Evolutionary conservation across 2,113 vertebrate genomes (phyloP).

Genomic region (Chionis minor): DNA sequence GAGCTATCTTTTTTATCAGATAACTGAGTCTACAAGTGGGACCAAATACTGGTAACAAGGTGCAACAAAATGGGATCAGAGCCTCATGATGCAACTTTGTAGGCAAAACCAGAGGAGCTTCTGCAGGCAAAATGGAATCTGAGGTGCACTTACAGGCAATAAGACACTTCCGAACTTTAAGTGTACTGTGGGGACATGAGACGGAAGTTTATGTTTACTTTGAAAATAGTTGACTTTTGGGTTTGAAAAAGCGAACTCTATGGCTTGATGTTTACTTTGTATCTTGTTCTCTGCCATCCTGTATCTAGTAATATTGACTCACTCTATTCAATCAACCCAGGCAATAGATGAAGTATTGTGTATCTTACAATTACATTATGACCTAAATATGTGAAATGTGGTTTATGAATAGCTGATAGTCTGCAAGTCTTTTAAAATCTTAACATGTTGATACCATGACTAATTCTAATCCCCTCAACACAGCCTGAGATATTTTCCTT

Average conservation of each 20-base stretch:
- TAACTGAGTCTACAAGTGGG: neutral
- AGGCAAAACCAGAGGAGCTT: neutral
- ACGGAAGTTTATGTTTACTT: neutral
- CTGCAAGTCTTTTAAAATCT: slow-evolving; percentile 50
- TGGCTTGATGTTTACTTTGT: slow-evolving; percentile 24
- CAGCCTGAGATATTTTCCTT: slow-evolving; percentile 32
- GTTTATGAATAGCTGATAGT: slow-evolving; percentile 65
- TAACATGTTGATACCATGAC: slow-evolving; percentile 35
- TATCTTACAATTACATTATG: slow-evolving; percentile 51
- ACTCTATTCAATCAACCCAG: slow-evolving; percentile 6
- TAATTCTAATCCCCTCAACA: slow-evolving; percentile 48
- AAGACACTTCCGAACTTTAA: neutral
- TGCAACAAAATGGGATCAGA: neutral
- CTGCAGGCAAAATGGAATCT: neutral
- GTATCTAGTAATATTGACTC: slow-evolving; percentile 40
- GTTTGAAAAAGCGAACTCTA: neutral
- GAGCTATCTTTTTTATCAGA: neutral
- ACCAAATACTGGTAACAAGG: neutral
- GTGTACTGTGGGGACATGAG: neutral
- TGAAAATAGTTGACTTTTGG: slow-evolving; percentile 10
- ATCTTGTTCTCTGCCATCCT: slow-evolving; percentile 10
- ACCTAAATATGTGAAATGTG: slow-evolving; percentile 62
- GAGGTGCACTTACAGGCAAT: neutral
- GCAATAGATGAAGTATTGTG: slow-evolving; percentile 49
- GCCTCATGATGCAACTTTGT: neutral